Base-by-base conservation (phyloP, 2,888 invertebrate genomes). In the Drosophila monieri region DNA sequence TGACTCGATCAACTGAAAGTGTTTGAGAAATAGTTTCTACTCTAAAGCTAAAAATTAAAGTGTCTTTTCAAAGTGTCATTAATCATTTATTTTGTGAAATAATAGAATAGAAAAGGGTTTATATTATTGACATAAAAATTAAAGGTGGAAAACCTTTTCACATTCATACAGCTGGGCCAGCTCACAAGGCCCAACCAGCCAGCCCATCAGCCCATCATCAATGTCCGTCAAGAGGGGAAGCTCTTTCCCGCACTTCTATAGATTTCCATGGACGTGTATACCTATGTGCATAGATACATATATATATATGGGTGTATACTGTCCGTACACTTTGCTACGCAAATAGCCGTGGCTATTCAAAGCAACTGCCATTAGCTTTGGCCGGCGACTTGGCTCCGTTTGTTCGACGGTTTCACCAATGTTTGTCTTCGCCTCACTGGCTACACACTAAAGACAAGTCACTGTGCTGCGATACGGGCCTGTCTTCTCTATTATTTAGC, bases 401-500 rank as follows among this genome's bases (percentile, higher is more conserved):
- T 58, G 46, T 59, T 49, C 47, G 43, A 51, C 55, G 49, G 46
- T 59, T 66, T 58, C 47, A 67, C 62, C 73, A 72, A 69, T 78
- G 76, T 80, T 80, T 77, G 76, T 55, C 72, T 73, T 65, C 67
- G 79, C 74, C 69, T 74, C 48, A 47, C 70, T 78, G 69, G 67
- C 69, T 57, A 65, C 76, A 73, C 68, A 58, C 57, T 18, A 57
- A 56, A 65, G 60, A 61, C 60, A 61, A 41, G 57, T 47, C 60
- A 9, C 56, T 27, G 27, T 27, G 35, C 37, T 14, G 41, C 10
- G 21, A n/a, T 18, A 43, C 12, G 44, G 23, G 49, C n/a, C 60
- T 58, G 81, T 71, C 79, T 78, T 70, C 68, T 79, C 84, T 78
- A 85, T 85, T 85, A 85, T 85, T 85, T 78, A 85, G 85, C 81